Conservation (phyloP, 2,888 invertebrate genomes). For the Parnassius orleans region DNA sequence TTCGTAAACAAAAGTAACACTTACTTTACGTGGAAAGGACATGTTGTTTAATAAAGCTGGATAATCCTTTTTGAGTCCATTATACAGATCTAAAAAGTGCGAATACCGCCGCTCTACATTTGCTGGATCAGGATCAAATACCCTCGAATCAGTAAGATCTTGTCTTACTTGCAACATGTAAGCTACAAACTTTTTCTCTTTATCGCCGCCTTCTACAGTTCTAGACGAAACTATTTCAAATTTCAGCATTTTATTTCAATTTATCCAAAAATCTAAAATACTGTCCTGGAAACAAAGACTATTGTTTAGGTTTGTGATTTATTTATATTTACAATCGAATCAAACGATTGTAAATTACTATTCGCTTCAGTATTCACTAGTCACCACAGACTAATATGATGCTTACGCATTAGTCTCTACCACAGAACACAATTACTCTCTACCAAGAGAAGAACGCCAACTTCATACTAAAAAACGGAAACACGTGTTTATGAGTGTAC, state of each 20-base stretch:
- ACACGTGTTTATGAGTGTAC: too few relatives aligned
- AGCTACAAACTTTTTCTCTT: conserved; percentile 85
- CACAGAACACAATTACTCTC: too few relatives aligned
- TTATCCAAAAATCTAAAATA: too few relatives aligned
- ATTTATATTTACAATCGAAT: too few relatives aligned
- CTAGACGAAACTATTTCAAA: conserved; percentile 86
- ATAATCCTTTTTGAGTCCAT: conserved; percentile 80
- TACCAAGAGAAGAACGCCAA: too few relatives aligned
- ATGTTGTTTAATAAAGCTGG: conserved; percentile 76
- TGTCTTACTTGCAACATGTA: conserved; percentile 85
- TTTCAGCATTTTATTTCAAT: conserved; percentile 56
- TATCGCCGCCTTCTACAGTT: conserved; percentile 81
- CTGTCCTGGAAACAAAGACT: too few relatives aligned
- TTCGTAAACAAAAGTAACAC: conserved; percentile 33
- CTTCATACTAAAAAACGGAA: too few relatives aligned
- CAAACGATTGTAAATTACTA: too few relatives aligned
- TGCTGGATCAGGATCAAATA: conserved; percentile 81
- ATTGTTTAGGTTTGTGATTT: too few relatives aligned
- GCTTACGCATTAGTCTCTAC: too few relatives aligned
- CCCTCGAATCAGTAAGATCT: conserved; percentile 65
- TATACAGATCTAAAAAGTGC: conserved; percentile 85
- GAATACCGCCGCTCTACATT: conserved; percentile 87
- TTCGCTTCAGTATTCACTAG: too few relatives aligned
- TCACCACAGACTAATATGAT: too few relatives aligned
- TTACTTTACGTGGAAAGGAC: conserved; percentile 85